Evolutionary conservation across 2,797 vertebrate genomes (phyloP), one percentile per base, ranked within the genome.

Genomic region (Gymnothorax javanicus): DNA sequence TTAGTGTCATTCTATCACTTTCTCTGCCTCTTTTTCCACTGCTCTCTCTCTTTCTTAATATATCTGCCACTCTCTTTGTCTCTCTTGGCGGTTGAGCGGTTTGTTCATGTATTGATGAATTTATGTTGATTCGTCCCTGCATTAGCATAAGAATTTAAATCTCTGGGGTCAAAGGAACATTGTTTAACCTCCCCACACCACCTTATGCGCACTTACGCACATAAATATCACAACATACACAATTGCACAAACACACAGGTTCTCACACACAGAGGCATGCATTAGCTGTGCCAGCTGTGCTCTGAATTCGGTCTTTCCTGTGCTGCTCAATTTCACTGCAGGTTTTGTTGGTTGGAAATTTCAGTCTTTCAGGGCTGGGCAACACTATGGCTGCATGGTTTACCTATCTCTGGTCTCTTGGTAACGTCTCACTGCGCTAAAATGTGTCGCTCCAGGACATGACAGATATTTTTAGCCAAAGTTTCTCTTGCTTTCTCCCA

Each of bases 31-130:
- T 62, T 11, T 83, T 12, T 50, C 58, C 43, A 58, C 64, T 59
- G 62, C 58, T 64, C 83, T 60, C 83, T 64, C 25, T 84, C 83
- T 84, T 59, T 17, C 58, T 64, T 43, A 33, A 23, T 85, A 15
- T 75, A 33, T 85, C 54, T 60, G 58, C 13, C 59, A 15, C 58
- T 59, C 3, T 59, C 58, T 62, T 4, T 62, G 13, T 59, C 58
- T 59, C 5, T 59, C 58, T 59, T 13, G 4, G 58, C 7, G 43
- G 54, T 56, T 75, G n/a, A 59, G 25, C 58, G 64, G 25, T 9
- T 59, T 5, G 20, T 69, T 20, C 13, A 57, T 75, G 56, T 77
- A 57, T 33, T 75, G 84, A 52, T 71, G 54, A 85, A 58, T 43
- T 25, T 25, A 33, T n/a, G 62, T 7, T 60, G 23, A 71, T 77